Base-by-base conservation (phyloP, 2,113 vertebrate genomes). In the Takifugu bimaculatus region DNA sequence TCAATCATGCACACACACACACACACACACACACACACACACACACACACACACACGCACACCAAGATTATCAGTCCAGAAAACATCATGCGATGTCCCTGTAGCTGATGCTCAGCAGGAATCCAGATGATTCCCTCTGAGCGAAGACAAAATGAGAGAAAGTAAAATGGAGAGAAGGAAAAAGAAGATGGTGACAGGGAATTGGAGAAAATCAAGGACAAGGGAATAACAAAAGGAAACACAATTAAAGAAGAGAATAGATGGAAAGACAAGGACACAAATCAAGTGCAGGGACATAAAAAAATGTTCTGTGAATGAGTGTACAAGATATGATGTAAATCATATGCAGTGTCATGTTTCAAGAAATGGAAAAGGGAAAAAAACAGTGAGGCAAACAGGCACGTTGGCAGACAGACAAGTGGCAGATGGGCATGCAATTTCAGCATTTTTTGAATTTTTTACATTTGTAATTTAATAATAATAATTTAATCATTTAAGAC, bases 1-100 rank as follows among this genome's bases (percentile, higher is more conserved):
- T 84, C 65, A 49, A 68, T 73, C 69, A 72, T 35, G 69, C 70
- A 54, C 27, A 57, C 60, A 63, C 76, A 32, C 80, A 57, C 53
- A 20, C 57, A 32, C 52, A 58, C 45, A 42, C 27, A 44, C 54
- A 44, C 51, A 63, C 50, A 39, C 67, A 63, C 70, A 52, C 27
- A 57, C 63, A 70, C 76, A 32, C 80, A 63, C 53, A 26, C 53
- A 32, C 48, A 59, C 45, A 48, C 25, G 43, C 53, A 43, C 50
- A 59, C 54, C 39, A 50, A 42, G 27, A 79, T 75, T 72, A 75
- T 47, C 68, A 43, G 66, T 56, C 67, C 60, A 58, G 48, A 56
- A 67, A 52, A 48, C 57, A 48, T 43, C 60, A 51, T 58, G 57
- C 60, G 58, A 69, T 68, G 61, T 35, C 65, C 65, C 75, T 1